These are phyloP conservation scores for Sinocyclocheilus maitianheensis DNA, from an alignment of 2,113 vertebrate genomes.

Conservation along the genomic window DNA sequence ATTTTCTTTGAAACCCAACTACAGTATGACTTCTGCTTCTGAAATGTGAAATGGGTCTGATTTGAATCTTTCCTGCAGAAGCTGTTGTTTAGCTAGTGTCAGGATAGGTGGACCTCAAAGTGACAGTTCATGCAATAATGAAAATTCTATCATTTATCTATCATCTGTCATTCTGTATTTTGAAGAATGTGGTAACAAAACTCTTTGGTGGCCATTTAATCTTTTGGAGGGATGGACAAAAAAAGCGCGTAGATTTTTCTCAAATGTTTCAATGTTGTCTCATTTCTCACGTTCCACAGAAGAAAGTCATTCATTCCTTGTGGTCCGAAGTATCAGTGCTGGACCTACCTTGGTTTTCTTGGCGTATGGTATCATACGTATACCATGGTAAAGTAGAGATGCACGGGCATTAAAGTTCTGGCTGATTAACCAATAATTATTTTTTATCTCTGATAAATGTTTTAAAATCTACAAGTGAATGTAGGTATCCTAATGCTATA, in stretches of 20 bases:
- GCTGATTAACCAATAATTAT: not conserved
- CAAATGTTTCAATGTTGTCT: too few relatives aligned
- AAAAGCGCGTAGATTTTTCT: too few relatives aligned
- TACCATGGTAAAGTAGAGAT: not conserved
- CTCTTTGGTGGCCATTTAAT: too few relatives aligned
- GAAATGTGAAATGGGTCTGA: too few relatives aligned
- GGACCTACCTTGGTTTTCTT: not conserved
- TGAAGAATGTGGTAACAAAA: too few relatives aligned
- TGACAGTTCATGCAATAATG: not conserved
- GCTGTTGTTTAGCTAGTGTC: too few relatives aligned
- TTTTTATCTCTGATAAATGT: not conserved
- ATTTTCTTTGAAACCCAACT: too few relatives aligned
- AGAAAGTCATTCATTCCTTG: not conserved
- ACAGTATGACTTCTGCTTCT: too few relatives aligned
- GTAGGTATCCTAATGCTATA: not conserved
- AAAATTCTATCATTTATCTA: not conserved
- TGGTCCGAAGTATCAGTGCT: not conserved
- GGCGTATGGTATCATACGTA: not conserved
- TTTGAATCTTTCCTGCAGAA: too few relatives aligned
- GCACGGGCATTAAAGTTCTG: not conserved
- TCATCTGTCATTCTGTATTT: not conserved
- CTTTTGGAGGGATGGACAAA: too few relatives aligned
- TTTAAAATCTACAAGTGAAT: not conserved
- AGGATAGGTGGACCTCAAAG: too few relatives aligned
- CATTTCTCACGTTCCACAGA: not conserved